Conservation (phyloP, 2,113 vertebrate species). For the Ornithorhynchus anatinus region DNA sequence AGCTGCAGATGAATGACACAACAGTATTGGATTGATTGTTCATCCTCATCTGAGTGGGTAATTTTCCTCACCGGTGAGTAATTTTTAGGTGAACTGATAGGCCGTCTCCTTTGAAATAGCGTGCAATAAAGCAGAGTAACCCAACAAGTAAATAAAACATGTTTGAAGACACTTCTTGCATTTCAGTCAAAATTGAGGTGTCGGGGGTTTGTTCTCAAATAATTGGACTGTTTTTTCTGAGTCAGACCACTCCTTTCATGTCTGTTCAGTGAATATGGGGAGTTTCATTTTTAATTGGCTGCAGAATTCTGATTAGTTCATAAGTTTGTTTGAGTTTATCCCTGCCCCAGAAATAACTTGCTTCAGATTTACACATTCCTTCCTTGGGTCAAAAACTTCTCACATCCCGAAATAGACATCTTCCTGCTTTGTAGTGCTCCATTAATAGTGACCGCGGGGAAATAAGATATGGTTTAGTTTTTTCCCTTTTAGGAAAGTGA, state of each 20-base stretch:
- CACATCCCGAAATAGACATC: background rate
- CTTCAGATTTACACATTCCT: background rate
- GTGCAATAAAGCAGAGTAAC: background rate
- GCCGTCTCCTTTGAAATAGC: background rate
- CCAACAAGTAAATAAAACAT: background rate
- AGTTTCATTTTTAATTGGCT: conserved; percentile 71
- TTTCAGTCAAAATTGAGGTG: conserved; percentile 7
- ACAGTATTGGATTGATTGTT: background rate
- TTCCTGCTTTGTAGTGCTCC: background rate
- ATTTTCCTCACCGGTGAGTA: background rate
- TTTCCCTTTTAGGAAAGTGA: too few relatives aligned
- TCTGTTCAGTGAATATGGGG: conserved; percentile 63
- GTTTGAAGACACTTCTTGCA: background rate
- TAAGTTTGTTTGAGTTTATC: too few relatives aligned
- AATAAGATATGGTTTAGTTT: background rate
- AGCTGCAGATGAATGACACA: background rate
- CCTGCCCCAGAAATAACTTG: conserved; percentile 1
- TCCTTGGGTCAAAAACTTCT: background rate
- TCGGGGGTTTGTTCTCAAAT: too few relatives aligned
- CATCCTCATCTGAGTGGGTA: background rate
- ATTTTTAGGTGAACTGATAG: conserved; percentile 4
- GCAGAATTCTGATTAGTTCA: conserved; percentile 73
- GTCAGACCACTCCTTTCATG: too few relatives aligned
- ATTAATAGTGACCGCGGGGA: background rate
- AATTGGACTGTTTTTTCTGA: too few relatives aligned